These are phyloP conservation scores for Saturnia pavonia DNA, from an alignment of 2,888 invertebrate species.

Conservation along the genomic window DNA sequence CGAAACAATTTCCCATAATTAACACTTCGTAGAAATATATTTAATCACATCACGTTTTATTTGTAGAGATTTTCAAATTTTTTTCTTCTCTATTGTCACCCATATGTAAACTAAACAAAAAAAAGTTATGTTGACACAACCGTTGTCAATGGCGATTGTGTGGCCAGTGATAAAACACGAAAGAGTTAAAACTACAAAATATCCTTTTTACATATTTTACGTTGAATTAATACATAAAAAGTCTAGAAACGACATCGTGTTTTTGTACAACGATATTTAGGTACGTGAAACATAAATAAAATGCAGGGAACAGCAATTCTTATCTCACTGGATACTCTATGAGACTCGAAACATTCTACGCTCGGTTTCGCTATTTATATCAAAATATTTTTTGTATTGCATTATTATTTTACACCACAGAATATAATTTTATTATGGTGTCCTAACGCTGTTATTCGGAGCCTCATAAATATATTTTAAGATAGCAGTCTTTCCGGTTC, in stretches of 20 bases:
- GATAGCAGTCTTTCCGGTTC: too few relatives aligned
- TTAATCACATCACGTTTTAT: conserved; percentile 44
- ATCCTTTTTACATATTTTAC: background rate
- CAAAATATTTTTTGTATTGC: too few relatives aligned
- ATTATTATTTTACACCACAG: too few relatives aligned
- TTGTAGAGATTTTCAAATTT: conserved; percentile 62
- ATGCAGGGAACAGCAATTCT: background rate
- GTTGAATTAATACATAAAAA: background rate
- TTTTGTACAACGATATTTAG: background rate
- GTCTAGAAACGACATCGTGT: background rate
- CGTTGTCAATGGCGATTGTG: conserved; percentile 71
- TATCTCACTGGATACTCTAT: background rate
- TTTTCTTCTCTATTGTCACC: conserved; percentile 44
- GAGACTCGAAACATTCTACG: background rate
- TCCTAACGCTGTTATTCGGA: too few relatives aligned
- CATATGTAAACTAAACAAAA: conserved; percentile 69
- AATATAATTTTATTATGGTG: too few relatives aligned
- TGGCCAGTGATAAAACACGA: conserved; percentile 29
- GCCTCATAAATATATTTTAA: too few relatives aligned
- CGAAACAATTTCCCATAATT: conserved; percentile 72
- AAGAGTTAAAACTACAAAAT: background rate
- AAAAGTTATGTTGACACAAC: conserved; percentile 73
- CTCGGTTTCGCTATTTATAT: too few relatives aligned
- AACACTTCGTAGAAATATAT: conserved; percentile 25
- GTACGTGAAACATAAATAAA: too few relatives aligned